A percentile compares a stretch with the other conserved stretches of the same genome.
Conservation (phyloP, 1,140 invertebrate species). For the Drosophila nannoptera region DNA sequence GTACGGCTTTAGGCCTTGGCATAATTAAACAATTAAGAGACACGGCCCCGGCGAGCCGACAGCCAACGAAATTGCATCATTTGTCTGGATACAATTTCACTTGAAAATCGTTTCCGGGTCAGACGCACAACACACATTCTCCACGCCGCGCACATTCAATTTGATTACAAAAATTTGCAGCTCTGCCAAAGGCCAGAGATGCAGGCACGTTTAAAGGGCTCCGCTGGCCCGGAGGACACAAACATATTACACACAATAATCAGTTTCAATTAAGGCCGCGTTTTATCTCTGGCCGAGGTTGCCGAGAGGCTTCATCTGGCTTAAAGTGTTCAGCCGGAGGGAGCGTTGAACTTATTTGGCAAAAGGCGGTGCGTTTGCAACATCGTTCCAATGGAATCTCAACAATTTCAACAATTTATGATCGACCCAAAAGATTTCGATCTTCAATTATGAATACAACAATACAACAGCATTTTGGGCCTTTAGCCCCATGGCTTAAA, state of each 20-base stretch:
- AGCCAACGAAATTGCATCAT: conserved; percentile 62
- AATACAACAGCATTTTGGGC: conserved; percentile 6
- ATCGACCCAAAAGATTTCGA: conserved; percentile 45
- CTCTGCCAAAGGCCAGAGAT: conserved; percentile 39
- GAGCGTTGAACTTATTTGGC: conserved; percentile 67
- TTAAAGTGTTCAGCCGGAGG: conserved; percentile 25
- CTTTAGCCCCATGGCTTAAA: conserved; percentile 12
- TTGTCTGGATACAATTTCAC: conserved; percentile 67
- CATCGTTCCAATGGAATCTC: conserved; percentile 57
- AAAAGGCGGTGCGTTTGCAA: conserved; percentile 46
- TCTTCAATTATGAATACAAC: conserved; percentile 60
- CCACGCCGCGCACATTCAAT: conserved; percentile 36
- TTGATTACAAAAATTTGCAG: conserved; percentile 62
- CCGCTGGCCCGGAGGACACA: conserved; percentile 54
- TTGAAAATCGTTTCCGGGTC: conserved; percentile 58
- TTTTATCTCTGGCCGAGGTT: conserved; percentile 51
- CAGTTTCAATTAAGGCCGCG: conserved; percentile 70
- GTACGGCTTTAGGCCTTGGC: conserved; percentile 29
- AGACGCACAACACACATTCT: conserved; percentile 37
- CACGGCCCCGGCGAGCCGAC: conserved; percentile 16
- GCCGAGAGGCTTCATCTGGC: conserved; percentile 35
- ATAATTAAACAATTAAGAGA: conserved; percentile 61
- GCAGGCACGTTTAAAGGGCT: conserved; percentile 50
- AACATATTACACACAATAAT: conserved; percentile 74
- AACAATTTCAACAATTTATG: conserved; percentile 57